Conservation (phyloP, 2,888 invertebrate genomes). For the Tuta absoluta region DNA sequence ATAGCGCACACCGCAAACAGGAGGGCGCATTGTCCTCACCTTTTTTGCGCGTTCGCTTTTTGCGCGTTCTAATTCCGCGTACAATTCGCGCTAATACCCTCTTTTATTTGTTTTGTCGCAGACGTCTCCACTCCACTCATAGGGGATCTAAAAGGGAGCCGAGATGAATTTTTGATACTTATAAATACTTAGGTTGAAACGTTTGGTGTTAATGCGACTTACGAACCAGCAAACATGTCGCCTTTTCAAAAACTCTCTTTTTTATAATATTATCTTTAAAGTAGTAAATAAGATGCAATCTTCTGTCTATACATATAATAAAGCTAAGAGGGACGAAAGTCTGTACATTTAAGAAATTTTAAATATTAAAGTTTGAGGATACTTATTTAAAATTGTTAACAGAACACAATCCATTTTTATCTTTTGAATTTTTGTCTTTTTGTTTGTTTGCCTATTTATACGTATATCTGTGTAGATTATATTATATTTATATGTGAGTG, state of each 20-base stretch:
- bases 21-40: slow-evolving; percentile 60
- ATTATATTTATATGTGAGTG: too few relatives aligned
- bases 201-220: background rate
- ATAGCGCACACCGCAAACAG: slow-evolving; percentile 74
- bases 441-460: too few relatives aligned
- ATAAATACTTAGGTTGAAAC: slow-evolving; percentile 16
- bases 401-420: too few relatives aligned
- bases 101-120: slow-evolving; percentile 40
- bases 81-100: slow-evolving; percentile 59
- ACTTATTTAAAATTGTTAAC: too few relatives aligned
- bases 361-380: too few relatives aligned
- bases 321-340: too few relatives aligned
- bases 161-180: slow-evolving; percentile 24
- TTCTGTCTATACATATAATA: too few relatives aligned
- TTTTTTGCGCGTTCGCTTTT: slow-evolving; percentile 45
- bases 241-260: background rate
- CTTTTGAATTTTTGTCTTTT: too few relatives aligned
- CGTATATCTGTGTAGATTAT: too few relatives aligned
- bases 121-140: slow-evolving; percentile 15
- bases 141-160: background rate
- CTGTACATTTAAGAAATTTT: too few relatives aligned
- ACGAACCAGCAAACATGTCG: background rate
- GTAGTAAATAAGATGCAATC: too few relatives aligned
- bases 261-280: too few relatives aligned
- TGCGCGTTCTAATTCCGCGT: slow-evolving; percentile 60